Conservation (phyloP, 2,113 vertebrate species). For the Craseonycteris thonglongyai region DNA sequence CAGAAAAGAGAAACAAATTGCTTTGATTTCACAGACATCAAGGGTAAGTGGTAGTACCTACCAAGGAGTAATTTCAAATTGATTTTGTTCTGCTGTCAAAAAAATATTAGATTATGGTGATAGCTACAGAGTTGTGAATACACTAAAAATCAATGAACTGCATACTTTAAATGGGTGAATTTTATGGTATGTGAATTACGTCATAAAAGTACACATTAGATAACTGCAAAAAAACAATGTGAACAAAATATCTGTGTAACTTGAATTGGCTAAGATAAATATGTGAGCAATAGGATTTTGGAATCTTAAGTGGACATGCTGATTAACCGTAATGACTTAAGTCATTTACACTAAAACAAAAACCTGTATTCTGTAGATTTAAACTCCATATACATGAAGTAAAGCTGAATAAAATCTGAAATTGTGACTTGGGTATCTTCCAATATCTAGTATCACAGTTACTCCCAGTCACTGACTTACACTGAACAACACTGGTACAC, state of each 20-base stretch:
- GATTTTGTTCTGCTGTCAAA: neutral
- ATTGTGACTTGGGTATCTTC: neutral
- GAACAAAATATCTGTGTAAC: neutral
- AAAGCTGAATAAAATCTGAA: neutral
- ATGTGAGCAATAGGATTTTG: neutral
- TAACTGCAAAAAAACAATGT: neutral
- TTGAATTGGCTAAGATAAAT: neutral
- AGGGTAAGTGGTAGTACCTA: neutral
- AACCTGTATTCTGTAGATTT: neutral
- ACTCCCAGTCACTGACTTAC: neutral
- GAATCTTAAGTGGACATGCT: neutral
- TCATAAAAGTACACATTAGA: neutral
- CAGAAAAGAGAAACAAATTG: neutral
- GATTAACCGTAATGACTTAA: neutral
- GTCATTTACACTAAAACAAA: neutral
- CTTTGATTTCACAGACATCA: constrained; percentile 13
- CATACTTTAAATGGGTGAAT: neutral
- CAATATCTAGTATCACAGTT: neutral
- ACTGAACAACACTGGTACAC: neutral
- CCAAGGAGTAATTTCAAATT: neutral
- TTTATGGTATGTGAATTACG: neutral
- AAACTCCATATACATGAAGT: neutral
- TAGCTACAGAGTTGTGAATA: neutral
- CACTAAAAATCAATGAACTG: neutral
- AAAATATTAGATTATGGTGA: neutral